Base-by-base conservation (phyloP, 2,797 vertebrate species). In the Pitangus sulphuratus region DNA sequence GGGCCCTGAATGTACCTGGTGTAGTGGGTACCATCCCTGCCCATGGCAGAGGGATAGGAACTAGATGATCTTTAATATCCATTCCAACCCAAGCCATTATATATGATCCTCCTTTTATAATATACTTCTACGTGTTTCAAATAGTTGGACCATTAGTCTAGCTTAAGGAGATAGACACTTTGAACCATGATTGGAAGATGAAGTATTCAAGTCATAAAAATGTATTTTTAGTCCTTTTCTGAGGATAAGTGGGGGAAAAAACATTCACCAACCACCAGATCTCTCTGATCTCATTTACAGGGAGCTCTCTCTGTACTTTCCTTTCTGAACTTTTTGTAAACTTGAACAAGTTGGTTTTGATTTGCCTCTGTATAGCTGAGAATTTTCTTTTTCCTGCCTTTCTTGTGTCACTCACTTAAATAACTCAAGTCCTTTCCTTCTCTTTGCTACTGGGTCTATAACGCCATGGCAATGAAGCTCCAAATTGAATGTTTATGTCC, bases 211-310 rank as follows among this genome's bases (percentile, higher is more conserved):
- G 25, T 31, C 60, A 37, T 77, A 53, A 74, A 76, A 83, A 58
- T 37, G 5, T 50, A 20, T n/a, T 35, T 21, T 54, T 68, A 31
- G 20, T 31, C 2, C 4, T 68, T 80, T 76, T 61, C 22, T 51
- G 45, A 37, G 13, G 11, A 25, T 40, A 24, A 33, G 4, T 0
- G 1, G 2, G 7, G 12, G 1, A 0, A 2, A 6, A 51, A 15
- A 8, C 6, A 8, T 30, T 20, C 30, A 53, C 39, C 24, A 45
- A 18, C 9, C 6, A 19, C 17, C 26, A 54, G 12, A 48, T 39
- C 24, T 65, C 39, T 48, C n/a, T 83, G 3, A 40, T 71, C 28
- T 79, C 7, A 26, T 53, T 66, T 76, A 61, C 10, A 69, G 8
- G 3, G 15, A 78, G 19, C 18, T 74, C 5, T 20, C 76, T 87